Evolutionary conservation across 2,888 invertebrate genomes (phyloP).

Genomic region (Ypsolopha scabrella): DNA sequence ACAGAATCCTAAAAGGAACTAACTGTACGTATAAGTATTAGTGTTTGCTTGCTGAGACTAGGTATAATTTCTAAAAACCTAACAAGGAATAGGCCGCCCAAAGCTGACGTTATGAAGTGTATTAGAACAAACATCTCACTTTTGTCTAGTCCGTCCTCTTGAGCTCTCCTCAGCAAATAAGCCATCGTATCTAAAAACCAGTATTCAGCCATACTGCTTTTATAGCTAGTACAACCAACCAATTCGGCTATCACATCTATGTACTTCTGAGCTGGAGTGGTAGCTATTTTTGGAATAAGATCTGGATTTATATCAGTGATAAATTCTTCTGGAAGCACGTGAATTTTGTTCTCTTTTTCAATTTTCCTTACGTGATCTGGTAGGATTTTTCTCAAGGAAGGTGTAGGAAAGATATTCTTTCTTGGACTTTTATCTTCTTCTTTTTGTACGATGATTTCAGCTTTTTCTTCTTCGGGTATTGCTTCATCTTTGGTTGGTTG

Average conservation of each 20-base stretch:
- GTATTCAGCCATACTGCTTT: slow-evolving; percentile 49
- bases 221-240: slow-evolving; percentile 45
- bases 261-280: slow-evolving; percentile 37
- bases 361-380: slow-evolving; percentile 35
- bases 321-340: slow-evolving; percentile 44
- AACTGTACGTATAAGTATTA: background rate
- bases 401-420: slow-evolving; percentile 40
- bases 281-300: slow-evolving; percentile 39
- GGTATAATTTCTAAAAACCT: background rate
- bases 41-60: background rate
- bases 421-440: slow-evolving; percentile 15
- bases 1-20: no score
- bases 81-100: no score
- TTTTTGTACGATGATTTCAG: no score
- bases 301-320: slow-evolving; percentile 30
- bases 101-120: no score
- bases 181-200: slow-evolving; percentile 68
- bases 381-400: slow-evolving; percentile 38
- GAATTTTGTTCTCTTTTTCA: slow-evolving; percentile 38
- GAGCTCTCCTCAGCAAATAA: slow-evolving; percentile 47
- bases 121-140: slow-evolving; percentile 27
- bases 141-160: slow-evolving; percentile 37
- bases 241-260: slow-evolving; percentile 48
- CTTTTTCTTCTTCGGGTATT: no score
- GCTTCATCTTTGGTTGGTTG: no score